Base-by-base conservation (phyloP, 2,113 vertebrate genomes). In the Puma concolor region DNA sequence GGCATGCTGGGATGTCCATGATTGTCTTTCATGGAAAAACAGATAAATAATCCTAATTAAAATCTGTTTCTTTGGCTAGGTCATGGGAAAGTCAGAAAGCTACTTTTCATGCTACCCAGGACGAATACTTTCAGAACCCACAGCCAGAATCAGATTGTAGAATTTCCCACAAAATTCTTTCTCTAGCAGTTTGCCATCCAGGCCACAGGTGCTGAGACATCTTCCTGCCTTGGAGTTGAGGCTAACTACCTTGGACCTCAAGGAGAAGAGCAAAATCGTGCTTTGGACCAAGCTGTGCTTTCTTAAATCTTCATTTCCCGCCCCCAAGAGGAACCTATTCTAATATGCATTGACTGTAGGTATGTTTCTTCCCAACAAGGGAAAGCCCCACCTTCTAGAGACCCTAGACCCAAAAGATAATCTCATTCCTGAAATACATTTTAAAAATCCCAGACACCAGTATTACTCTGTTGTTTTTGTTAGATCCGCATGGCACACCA, bases 21-120 rank as follows among this genome's bases (percentile, higher is more conserved):
- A n/a, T 66, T 21, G 21, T 33, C 15, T 52, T 41, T 29, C 17
- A 50, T 2, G 48, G 48, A 50, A 71, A 77, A 91, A 4, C 27
- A 83, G 41, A 15, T 4, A 44, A 7, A 31, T 2, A 50, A 31
- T 76, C 90, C 38, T 25, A 36, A 79, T n/a, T 31, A 48, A 80
- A 80, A 50, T 21, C 63, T 67, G 54, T 8, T 93, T 88, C 21
- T 92, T 31, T 54, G 74, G n/a, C 13, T 38, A 67, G 19, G 36
- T 60, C 1, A 10, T 69, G 38, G 72, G 7, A 50, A 77, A 36
- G 11, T 23, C 1, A 31, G n/a, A 15, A 14, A 7, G 1, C 0
- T 21, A 52, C 33, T 41, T 74, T 66, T 71, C 23, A 1, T 38
- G 10, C 33, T 48, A 64, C 66, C 33, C 52, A 38, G 21, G 19